Evolutionary conservation across 2,888 invertebrate species (phyloP), one percentile per base, ranked within the genome.

Genomic region (Acleris holmiana): DNA sequence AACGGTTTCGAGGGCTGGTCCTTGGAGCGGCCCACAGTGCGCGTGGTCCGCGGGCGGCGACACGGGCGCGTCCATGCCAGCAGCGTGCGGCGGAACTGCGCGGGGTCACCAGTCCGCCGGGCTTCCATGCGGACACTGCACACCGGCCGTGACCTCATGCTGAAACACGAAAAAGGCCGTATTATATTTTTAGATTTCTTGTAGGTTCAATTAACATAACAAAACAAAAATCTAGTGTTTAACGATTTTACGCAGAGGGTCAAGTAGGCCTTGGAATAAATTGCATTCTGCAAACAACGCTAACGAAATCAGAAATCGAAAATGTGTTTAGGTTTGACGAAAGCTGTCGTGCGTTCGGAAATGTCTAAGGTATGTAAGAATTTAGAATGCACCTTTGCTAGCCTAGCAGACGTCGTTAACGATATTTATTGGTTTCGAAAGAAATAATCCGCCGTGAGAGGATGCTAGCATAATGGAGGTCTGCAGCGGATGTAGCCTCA

Each of bases 121-220:
- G 86, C 90, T 90, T 86, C 91, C 91, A 91, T 91, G 89, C 91
- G 91, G 88, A 80, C 82, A 84, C 87, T 84, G 83, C 90, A 84
- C 82, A 86, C 78, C 86, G 88, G 85, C 80, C 88, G 86, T 82
- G 90, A 91, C 90, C 88, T 92, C 91, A 92, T 92, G 90, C 91
- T 92, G 89, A 4, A 86, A 89, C 73, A 76, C 75, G 18, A 71
- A 61, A 18, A 49, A 29, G 8, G 10, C n/a, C 7, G 8, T 49
- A 15, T 5, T 29, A 29, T 29, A 29, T 29, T 29, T 29, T 29
- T 29, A 8, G 8, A 29, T 8, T 8, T 29, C 29, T 29, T 29
- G 1, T 25, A 6, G 7, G 8, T 29, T 29, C 25, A 7, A 8
- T 25, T 25, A 25, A 25, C 25, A 7, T 25, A 1, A 8, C 29